These are phyloP conservation scores for Australoheros scitulus DNA, from an alignment of 2,113 vertebrate species.

Conservation along the genomic window DNA sequence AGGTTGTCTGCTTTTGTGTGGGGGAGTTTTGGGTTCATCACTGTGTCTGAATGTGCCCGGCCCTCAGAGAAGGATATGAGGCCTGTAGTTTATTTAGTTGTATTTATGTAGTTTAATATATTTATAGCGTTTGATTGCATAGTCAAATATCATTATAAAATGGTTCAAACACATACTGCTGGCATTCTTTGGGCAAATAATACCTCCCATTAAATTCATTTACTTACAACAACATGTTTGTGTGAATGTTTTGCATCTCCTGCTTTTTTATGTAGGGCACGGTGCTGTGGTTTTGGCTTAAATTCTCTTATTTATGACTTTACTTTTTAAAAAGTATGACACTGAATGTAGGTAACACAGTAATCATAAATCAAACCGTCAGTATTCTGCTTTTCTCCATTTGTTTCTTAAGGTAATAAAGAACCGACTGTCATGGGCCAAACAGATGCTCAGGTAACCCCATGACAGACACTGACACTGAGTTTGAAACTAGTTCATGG, in stretches of 20 bases:
- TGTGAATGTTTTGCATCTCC: not conserved
- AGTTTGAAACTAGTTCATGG: not conserved
- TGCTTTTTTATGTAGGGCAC: not conserved
- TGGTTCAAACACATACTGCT: not conserved
- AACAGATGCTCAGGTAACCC: not conserved
- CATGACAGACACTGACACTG: not conserved
- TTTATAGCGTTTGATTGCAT: not conserved
- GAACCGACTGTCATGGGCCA: not conserved
- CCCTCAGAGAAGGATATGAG: not conserved
- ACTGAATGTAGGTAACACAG: not conserved
- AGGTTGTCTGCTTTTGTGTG: slow-evolving; percentile 17
- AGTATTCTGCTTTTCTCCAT: not conserved
- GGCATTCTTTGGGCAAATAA: not conserved
- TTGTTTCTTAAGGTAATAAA: not conserved
- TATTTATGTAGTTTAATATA: not conserved
- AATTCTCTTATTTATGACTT: not conserved
- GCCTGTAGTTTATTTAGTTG: not conserved
- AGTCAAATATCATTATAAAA: not conserved
- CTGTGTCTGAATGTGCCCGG: not conserved
- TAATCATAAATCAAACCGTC: not conserved
- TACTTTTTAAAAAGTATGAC: not conserved
- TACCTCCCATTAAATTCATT: not conserved
- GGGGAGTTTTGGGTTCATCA: not conserved
- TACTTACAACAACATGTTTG: not conserved
- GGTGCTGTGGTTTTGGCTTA: not conserved